Percentiles rank a stretch among this genome's conserved stretches.
phyloP scores from a whole-genome alignment of 2,888 invertebrate genomes.

The Lasioglossum leucozonium region DNA sequence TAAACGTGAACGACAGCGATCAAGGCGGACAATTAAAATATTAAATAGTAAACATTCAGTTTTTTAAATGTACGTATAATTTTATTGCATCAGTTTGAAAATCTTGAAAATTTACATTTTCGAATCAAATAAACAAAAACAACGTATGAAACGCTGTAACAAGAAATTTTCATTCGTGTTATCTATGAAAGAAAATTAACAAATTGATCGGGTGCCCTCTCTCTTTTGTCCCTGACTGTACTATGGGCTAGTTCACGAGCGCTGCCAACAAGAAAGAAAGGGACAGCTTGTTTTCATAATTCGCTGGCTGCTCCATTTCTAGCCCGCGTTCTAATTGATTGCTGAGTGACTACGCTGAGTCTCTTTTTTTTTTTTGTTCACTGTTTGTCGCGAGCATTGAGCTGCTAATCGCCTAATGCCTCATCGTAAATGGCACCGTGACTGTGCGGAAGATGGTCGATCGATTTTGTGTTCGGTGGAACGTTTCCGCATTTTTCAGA shows the following conservation, averaged over 20 bases:
- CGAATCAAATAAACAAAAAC: no score
- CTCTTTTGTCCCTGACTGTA: not conserved
- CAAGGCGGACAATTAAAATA: no score
- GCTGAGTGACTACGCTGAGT: not conserved
- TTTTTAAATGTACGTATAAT: no score
- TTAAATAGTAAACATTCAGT: no score
- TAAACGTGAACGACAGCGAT: no score
- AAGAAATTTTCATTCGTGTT: no score
- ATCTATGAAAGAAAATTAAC: no score
- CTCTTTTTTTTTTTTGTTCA: not conserved
- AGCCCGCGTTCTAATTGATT: not conserved
- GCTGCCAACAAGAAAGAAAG: not conserved
- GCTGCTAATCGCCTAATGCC: slow-evolving; percentile 22
- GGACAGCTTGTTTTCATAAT: not conserved
- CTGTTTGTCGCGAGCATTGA: not conserved
- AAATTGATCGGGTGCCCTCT: not conserved
- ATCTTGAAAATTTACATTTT: no score
- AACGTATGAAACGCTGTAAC: no score
- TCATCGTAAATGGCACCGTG: not conserved
- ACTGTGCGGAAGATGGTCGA: not conserved
- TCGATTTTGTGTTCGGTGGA: not conserved
- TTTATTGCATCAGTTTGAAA: no score
- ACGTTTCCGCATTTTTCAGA: no score
- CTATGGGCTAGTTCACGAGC: not conserved
- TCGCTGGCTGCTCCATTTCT: no score